Base-by-base conservation (phyloP, 2,113 vertebrate species). In the Pelmatolapia mariae region DNA sequence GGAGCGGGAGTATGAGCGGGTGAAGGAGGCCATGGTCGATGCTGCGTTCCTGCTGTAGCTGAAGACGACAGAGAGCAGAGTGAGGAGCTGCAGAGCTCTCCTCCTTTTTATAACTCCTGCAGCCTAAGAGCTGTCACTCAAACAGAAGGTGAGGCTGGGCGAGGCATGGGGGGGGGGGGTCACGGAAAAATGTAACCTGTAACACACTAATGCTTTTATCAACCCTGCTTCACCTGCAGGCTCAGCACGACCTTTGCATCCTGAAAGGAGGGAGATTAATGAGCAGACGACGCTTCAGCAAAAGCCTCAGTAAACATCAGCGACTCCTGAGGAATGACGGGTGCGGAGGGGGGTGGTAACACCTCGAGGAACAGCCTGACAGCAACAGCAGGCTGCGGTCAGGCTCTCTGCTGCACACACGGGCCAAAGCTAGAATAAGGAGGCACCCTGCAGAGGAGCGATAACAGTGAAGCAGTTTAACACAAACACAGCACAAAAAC, bases 21-120 rank as follows among this genome's bases (percentile, higher is more conserved):
- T 94, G 40, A 22, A 47, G 50, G 26, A 5, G 43, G 15, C 3
- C 85, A 89, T 91, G 86, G 7, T 82, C 4, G 84, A 81, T 61
- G 63, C 45, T 31, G 71, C 16, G 71, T 50, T 78, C 10, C 71
- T 86, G 88, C 83, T 90, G 85, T 59, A 52, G 63, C 57, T 81
- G 79, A 24, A 87, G 89, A n/a, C 10, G 56, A 79, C 38, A 22
- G n/a, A 79, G 56, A 43, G 10, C 82, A 91, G 91, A 94, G 81
- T 93, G 87, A 83, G 6, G 88, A 80, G 83, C 31, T 1, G 15
- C 3, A 10, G 1, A 16, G 5, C 11, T 13, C 18, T 2, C 53
- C 63, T 52, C 10, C 91, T 90, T 29, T 92, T 93, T 92, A 93
- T 86, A 80, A n/a, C 26, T 3, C 19, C 59, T 10, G 80, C 54